Percentiles rank a stretch among this genome's conserved stretches.
Conservation (phyloP, 2,888 invertebrate species). For the Osmoderma eremita region DNA sequence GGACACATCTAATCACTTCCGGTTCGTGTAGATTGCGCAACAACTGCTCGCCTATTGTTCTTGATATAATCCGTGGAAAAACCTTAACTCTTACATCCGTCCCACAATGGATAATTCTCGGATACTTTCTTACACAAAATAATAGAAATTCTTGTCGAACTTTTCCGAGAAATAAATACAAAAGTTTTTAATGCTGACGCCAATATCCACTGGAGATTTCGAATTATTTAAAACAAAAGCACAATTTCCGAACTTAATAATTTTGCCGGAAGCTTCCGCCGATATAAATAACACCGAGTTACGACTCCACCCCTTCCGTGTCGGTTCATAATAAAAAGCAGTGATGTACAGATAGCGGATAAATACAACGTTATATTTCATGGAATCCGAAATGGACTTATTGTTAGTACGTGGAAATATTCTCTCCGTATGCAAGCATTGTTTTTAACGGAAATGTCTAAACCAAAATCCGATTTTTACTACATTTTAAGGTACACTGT, state of each 20-base stretch:
- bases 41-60: constrained; percentile 24
- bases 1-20: constrained; percentile 48
- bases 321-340: constrained; percentile 41
- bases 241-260: constrained; percentile 9
- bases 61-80: constrained; percentile 17
- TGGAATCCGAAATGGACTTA: neutral
- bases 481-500: constrained; percentile 1
- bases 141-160: too few species aligned
- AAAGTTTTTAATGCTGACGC: too few species aligned
- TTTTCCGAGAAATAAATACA: too few species aligned
- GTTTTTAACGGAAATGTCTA: constrained; percentile 3
- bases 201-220: neutral
- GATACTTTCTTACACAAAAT: too few species aligned
- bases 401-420: neutral
- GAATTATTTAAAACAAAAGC: neutral
- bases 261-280: constrained; percentile 7
- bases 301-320: constrained; percentile 44
- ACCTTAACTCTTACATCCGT: neutral
- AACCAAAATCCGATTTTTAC: neutral
- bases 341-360: constrained; percentile 44
- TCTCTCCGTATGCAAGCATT: neutral
- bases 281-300: constrained; percentile 12
- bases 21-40: constrained; percentile 25
- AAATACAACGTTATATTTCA: constrained; percentile 26
- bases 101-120: too few species aligned